Base-by-base conservation (phyloP, 1,140 invertebrate species). In the Scaptomyza montana region DNA sequence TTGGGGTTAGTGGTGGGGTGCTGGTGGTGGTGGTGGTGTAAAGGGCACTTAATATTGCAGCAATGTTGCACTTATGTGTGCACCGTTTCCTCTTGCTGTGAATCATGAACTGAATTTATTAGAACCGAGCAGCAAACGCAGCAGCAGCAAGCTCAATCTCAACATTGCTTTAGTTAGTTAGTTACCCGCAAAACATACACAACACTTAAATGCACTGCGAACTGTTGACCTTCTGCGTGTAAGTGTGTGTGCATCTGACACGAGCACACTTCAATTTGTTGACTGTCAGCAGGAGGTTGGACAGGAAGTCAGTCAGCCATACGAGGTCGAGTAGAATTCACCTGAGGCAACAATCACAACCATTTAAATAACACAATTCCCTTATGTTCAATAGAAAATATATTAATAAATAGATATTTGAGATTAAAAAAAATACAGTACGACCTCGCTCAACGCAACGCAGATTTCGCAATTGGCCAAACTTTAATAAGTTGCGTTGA, bases 21-120 rank as follows among this genome's bases (percentile, higher is more conserved):
- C 3, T 0, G 39, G 39, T 5, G 39, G 39, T 5, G 4, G 39
- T n/a, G 39, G 3, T 3, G 39, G 39, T 1, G 39, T 3, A n/a
- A 21, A 16, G n/a, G 10, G 28, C 50, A 62, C 77, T 78, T 76
- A 61, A 81, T 70, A 74, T 81, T 81, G 79, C 74, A 57, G 47
- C 64, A 43, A 57, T 68, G 70, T 67, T 49, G 68, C 62, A 56
- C 45, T 53, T 33, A 74, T 63, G 72, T 68, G 64, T 39, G 53
- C 51, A 36, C 45, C 50, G 55, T 62, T 74, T 69, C 46, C 16
- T 36, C 46, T 45, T 39, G 43, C 25, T 68, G 68, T 62, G 57
- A 57, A 63, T 75, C 79, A 81, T 80, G 77, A 85, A 77, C 50
- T 70, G 80, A 70, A 80, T 80, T 80, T 84, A 70, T 85, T 85